Conservation (phyloP, 53 echinoderm and acorn worm genomes). For the Echinometra lucunter region DNA sequence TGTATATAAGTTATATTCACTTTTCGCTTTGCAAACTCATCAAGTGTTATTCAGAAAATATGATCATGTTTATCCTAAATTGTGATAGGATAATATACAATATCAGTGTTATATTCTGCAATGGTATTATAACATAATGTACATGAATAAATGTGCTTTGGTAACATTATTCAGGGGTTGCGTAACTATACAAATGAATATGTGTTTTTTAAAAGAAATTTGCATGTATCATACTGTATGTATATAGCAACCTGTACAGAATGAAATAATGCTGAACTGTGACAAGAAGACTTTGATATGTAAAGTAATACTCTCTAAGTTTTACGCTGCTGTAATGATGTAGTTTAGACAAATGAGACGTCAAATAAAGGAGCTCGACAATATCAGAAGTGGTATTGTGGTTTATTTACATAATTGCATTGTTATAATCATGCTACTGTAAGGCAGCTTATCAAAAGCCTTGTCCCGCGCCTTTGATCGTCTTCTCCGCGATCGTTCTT, state of each 20-base stretch:
- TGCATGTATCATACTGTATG: neutral
- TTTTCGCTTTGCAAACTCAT: neutral
- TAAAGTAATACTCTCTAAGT: neutral
- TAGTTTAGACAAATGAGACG: neutral
- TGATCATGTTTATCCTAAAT: neutral
- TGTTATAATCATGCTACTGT: neutral
- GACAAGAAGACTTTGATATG: neutral
- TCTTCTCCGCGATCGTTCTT: no score
- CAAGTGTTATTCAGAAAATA: no score
- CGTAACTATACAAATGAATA: neutral
- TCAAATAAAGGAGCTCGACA: conserved; percentile 6
- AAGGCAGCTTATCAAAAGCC: no score
- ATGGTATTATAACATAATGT: neutral
- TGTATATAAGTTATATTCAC: neutral
- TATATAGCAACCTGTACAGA: neutral
- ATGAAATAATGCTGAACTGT: neutral
- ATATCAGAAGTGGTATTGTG: neutral
- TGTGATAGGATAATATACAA: neutral
- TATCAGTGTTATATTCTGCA: neutral
- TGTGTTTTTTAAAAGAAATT: neutral
- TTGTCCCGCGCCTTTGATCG: no score
- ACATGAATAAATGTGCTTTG: neutral
- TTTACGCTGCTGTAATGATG: neutral
- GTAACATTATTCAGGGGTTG: neutral
- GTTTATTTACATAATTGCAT: neutral